A percentile compares a stretch with the other conserved stretches of the same genome.
These are phyloP conservation scores for Sebastes schlegelii DNA, from an alignment of 2,113 vertebrate genomes.

Conservation along the genomic window DNA sequence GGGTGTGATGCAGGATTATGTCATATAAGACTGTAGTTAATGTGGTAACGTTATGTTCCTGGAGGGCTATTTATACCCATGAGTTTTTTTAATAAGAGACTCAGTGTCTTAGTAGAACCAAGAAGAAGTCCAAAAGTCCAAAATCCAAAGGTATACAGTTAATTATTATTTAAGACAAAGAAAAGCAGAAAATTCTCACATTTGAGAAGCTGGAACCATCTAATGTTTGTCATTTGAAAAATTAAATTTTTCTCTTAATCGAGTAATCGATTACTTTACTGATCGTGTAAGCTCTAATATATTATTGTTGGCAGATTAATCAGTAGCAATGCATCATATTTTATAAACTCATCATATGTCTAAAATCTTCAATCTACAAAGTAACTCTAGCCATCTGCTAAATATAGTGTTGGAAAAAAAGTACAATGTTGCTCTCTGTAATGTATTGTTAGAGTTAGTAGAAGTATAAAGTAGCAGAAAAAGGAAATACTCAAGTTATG, in stretches of 20 bases:
- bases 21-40: too few relatives aligned
- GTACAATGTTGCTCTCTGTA: not conserved
- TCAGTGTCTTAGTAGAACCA: too few relatives aligned
- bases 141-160: not conserved
- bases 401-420: not conserved
- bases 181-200: not conserved
- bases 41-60: too few relatives aligned
- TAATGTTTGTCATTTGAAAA: not conserved
- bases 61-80: too few relatives aligned
- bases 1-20: too few relatives aligned
- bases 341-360: not conserved
- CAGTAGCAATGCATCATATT: not conserved
- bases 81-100: too few relatives aligned
- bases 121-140: not conserved
- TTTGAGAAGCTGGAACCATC: not conserved
- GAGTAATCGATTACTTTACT: not conserved
- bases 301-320: not conserved
- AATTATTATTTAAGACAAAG: not conserved
- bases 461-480: not conserved
- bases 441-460: not conserved
- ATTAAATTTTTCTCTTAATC: not conserved
- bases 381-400: not conserved
- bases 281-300: not conserved
- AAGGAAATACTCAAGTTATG: not conserved
- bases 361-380: not conserved